A percentile compares a stretch with the other conserved stretches of the same genome.
Evolutionary conservation across 2,113 vertebrate species (phyloP).

Genomic region (Chinchilla lanigera): DNA sequence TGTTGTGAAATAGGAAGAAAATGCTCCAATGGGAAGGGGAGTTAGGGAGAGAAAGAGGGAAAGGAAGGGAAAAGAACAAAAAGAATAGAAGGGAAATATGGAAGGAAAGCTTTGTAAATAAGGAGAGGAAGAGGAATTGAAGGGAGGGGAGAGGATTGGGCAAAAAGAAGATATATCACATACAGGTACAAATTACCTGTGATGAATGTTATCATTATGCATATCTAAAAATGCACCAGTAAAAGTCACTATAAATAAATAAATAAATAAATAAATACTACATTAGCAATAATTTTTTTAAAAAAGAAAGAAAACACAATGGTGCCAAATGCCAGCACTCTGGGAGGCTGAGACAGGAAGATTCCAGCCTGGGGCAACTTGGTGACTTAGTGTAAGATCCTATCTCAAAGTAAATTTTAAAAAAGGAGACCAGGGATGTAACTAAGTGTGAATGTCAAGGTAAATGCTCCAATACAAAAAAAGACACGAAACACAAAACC

Average conservation of each 20-base stretch:
- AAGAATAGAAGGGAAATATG: neutral
- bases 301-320: neutral
- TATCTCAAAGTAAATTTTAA: neutral
- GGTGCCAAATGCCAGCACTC: neutral
- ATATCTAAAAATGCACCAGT: neutral
- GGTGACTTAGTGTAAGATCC: neutral
- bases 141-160: neutral
- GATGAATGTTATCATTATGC: neutral
- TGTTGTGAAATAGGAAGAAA: neutral
- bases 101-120: neutral
- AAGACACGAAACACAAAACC: neutral
- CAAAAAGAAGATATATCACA: neutral
- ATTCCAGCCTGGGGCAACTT: neutral
- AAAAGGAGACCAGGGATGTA: neutral
- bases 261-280: neutral
- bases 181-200: neutral
- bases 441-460: too few species aligned
- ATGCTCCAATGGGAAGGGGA: neutral
- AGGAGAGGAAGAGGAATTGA: neutral
- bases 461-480: neutral
- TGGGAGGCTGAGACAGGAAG: neutral
- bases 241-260: neutral
- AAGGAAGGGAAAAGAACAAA: neutral
- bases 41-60: rapidly evolving
- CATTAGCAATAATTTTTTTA: neutral